phyloP scores from a whole-genome alignment of 2,888 invertebrate genomes.

The Caenorhabditis doughertyi region DNA sequence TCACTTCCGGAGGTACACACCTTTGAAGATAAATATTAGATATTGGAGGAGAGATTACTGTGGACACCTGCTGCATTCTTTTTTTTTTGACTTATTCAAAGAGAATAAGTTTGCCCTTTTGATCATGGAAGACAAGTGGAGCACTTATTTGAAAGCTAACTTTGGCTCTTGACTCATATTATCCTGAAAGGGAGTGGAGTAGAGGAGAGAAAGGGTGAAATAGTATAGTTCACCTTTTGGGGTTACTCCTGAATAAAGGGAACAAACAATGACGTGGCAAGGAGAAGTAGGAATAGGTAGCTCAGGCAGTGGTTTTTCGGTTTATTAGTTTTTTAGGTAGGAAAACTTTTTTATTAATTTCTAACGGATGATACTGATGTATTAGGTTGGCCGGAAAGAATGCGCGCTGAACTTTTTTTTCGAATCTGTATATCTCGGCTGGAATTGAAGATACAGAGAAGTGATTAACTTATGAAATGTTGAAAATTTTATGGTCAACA shows the following conservation, averaged over 20 bases:
- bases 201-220: no score
- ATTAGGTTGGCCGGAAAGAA: no score
- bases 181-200: no score
- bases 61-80: conserved; percentile 6
- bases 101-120: no score
- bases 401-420: no score
- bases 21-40: conserved; percentile 46
- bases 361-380: background rate
- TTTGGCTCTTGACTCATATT: conserved; percentile 21
- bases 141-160: no score
- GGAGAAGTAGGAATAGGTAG: background rate
- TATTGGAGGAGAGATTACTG: background rate
- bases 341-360: background rate
- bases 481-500: no score
- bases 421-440: no score
- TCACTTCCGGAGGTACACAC: conserved; percentile 40
- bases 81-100: background rate
- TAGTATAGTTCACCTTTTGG: conserved; percentile 13
- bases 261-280: conserved; percentile 52
- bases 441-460: no score
- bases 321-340: background rate
- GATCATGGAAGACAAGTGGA: no score
- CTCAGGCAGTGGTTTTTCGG: background rate
- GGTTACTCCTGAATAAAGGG: conserved; percentile 21
- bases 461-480: no score